Base-by-base conservation (phyloP, 92 coral and sea anemone species). In the Montipora capitata region DNA sequence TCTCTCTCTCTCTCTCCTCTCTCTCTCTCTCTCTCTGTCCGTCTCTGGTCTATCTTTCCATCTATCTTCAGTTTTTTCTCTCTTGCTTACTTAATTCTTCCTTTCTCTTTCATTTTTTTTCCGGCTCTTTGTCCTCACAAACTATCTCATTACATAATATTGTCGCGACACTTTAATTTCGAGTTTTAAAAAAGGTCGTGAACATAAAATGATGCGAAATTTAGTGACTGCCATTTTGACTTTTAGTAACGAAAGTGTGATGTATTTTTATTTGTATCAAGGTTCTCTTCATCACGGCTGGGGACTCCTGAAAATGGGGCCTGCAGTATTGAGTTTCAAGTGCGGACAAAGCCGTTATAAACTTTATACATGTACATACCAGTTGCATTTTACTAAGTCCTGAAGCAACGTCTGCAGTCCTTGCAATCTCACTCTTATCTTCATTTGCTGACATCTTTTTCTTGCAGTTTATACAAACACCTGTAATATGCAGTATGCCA, bases 381-480 rank as follows among this genome's bases (percentile, higher is more conserved):
- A 76, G 80, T 48, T 76, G 80, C 80, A 76, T 76, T 43, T 51
- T 49, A 76, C 80, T 76, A 76, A 76, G 80, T 65, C 51, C 80
- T 76, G 80, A 76, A 76, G 80, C 80, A 76, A 76, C 80, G 80
- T 76, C 80, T 76, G 61, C 80, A 76, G 80, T 76, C 80, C 80
- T 20, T 76, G 80, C 80, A 76, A 76, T 76, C 80, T 76, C 80
- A 76, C 80, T 76, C 62, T 76, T 48, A 51, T 76, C 65, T 49
- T 76, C 80, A 49, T 74, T 74, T 74, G 59, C 13, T 57, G 63
- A 57, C 63, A 57, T 62, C 68, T 62, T 62, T 78, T 78, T 78
- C 83, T 61, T 59, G 83, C 87, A 82, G 52, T 16, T 71, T 14
- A 57, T 82, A 41, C 87, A 71, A 18, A 82, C 79, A 71, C 87